Percentiles rank a stretch among this genome's conserved stretches.
phyloP scores from a whole-genome alignment of 1,140 invertebrate species.

The Planococcus citri region DNA sequence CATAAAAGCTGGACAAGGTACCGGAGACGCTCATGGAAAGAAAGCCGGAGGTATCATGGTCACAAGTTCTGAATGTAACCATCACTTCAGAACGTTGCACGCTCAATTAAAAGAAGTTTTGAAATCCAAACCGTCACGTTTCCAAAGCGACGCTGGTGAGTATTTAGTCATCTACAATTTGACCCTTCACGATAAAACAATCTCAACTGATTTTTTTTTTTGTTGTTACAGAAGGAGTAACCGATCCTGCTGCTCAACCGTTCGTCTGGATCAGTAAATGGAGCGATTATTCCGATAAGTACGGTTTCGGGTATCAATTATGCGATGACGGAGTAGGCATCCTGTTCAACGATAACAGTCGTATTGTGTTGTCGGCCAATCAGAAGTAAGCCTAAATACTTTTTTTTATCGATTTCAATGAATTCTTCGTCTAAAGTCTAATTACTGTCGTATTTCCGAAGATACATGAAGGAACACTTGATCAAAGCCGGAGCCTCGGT shows the following conservation, averaged over 20 bases:
- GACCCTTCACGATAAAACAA: background rate
- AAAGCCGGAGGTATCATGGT: constrained; percentile 4
- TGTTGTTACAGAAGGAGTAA: constrained; percentile 67
- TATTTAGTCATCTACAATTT: background rate
- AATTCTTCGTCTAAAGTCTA: constrained; percentile 67
- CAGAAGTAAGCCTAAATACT: too few relatives aligned
- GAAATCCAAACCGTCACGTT: constrained; percentile 15
- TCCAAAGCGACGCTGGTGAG: constrained; percentile 22
- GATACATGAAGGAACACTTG: constrained; percentile 97
- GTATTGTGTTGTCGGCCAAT: constrained; percentile 76
- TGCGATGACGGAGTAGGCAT: constrained; percentile 91
- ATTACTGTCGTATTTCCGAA: constrained; percentile 85
- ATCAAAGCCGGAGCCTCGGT: constrained; percentile 82
- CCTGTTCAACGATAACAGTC: constrained; percentile 89
- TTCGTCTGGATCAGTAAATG: constrained; percentile 95
- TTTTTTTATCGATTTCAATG: background rate
- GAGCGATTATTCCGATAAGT: constrained; percentile 98
- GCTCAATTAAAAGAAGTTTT: constrained; percentile 21
- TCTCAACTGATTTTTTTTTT: background rate
- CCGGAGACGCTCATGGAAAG: background rate
- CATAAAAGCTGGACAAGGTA: background rate
- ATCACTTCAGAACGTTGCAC: constrained; percentile 21
- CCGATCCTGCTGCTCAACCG: constrained; percentile 83
- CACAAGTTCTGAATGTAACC: constrained; percentile 20
- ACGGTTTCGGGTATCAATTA: constrained; percentile 93